Conservation (phyloP, 1,140 invertebrate species). For the Gonatopus flavifemur region DNA sequence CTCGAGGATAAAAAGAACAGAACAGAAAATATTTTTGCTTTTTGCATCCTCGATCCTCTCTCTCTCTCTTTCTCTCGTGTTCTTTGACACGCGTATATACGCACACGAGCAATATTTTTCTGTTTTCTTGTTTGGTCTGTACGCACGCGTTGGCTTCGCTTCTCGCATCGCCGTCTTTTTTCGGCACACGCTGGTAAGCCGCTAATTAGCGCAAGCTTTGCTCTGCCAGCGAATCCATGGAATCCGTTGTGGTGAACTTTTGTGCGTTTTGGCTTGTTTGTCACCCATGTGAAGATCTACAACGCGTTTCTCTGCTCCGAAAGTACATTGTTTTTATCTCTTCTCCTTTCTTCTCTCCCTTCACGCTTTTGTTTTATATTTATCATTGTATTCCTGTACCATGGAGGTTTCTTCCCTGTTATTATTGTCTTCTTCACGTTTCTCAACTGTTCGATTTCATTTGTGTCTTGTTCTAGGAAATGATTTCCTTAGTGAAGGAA, state of each 20-base stretch:
- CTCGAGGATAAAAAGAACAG: slow-evolving; percentile 1
- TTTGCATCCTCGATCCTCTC: neutral
- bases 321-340: too few species aligned
- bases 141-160: too few species aligned
- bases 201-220: slow-evolving; percentile 50
- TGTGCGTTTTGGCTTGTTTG: too few species aligned
- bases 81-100: too few species aligned
- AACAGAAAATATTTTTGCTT: neutral
- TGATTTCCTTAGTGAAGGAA: too few species aligned
- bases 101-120: neutral
- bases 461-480: too few species aligned
- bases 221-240: slow-evolving; percentile 44
- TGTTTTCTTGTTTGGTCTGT: too few species aligned
- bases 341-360: too few species aligned
- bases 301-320: too few species aligned
- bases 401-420: neutral
- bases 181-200: slow-evolving; percentile 38
- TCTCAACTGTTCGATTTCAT: neutral
- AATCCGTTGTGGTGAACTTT: slow-evolving; percentile 45
- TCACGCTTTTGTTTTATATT: neutral
- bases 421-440: neutral
- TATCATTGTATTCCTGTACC: neutral
- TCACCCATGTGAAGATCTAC: slow-evolving; percentile 45
- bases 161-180: slow-evolving; percentile 24
- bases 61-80: neutral